Conservation (phyloP, 2,888 invertebrate species). For the Neocrepidodera transversa region DNA sequence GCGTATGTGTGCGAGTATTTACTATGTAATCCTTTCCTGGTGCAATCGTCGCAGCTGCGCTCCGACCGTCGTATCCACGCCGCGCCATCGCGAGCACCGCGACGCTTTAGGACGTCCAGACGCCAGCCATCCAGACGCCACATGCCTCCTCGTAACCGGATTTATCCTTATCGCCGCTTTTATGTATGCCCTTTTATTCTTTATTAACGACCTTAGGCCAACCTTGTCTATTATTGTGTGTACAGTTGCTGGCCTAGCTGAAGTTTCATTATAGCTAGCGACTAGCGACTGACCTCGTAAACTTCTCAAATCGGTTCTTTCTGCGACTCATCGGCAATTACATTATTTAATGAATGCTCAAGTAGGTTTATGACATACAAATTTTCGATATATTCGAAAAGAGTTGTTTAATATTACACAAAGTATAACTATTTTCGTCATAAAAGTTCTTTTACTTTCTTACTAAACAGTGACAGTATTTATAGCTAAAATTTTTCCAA, state of each 20-base stretch:
- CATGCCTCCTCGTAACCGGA: conserved; percentile 49
- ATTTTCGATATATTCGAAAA: too few relatives aligned
- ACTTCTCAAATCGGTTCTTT: too few relatives aligned
- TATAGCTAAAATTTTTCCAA: too few relatives aligned
- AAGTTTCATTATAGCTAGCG: conserved; percentile 17
- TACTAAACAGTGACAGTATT: too few relatives aligned
- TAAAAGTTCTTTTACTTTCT: too few relatives aligned
- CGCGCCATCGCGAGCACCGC: conserved; percentile 18
- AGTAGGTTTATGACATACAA: too few relatives aligned
- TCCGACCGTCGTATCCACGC: conserved; percentile 24
- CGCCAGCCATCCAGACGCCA: conserved; percentile 54
- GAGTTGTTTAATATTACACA: too few relatives aligned
- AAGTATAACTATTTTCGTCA: too few relatives aligned
- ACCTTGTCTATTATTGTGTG: conserved; percentile 37
- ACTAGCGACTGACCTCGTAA: not conserved
- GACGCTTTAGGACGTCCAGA: conserved; percentile 42
- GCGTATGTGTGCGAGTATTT: conserved; percentile 41
- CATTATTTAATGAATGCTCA: too few relatives aligned
- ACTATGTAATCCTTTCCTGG: conserved; percentile 53
- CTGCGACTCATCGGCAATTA: too few relatives aligned
- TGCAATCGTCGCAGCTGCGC: conserved; percentile 53
- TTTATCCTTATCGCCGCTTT: conserved; percentile 47
- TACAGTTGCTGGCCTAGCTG: conserved; percentile 3
- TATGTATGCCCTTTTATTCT: conserved; percentile 49
- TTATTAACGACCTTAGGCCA: conserved; percentile 47